Evolutionary conservation across 2,113 vertebrate species (phyloP), one percentile per base, ranked within the genome.

Genomic region (Prunella fulvescens): DNA sequence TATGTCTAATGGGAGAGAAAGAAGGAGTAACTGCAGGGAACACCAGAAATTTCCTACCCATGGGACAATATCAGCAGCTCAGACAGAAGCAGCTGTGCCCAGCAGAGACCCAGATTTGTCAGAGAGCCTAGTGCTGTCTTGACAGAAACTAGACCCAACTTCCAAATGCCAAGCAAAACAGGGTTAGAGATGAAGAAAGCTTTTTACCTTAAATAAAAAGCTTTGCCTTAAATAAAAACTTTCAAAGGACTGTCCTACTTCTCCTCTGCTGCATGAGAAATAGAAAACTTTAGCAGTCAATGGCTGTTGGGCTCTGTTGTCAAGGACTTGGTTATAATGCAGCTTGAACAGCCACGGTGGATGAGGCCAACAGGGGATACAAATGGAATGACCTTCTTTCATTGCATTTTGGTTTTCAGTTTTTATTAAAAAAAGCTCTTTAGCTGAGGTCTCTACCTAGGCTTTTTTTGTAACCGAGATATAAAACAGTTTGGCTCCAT

Each of bases 401-500:
- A 8, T 48, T 69, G 25, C 51, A 39, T 31, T 81, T 94, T 40
- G 7, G 3, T 18, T 74, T 94, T 90, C 18, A 82, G 15, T 29
- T 93, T 81, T 94, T 81, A 67, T 58, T 76, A 4, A 40, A 76
- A 40, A 81, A 71, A 64, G 2, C 19, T 80, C 53, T 92, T 86
- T 69, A 93, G 45, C 50, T 88, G 78, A 69, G 50, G 22, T 73
- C 61, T 81, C 53, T 91, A 92, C 89, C 90, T 93, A 90, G 23
- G 50, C 6, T 60, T 93, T 60, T 93, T 51, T 51, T 72, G 72
- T 85, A 82, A 72, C 53, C 0, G 16, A 92, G 61, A 92, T 92
- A 90, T 95, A 92, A 96, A 95, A 81, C 73, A 91, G 73, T 86
- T 92, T 91, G 91, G 73, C 91, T 97, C 81, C 93, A 95, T 87